Evolutionary conservation across 1,140 invertebrate genomes (phyloP).

Genomic region (Antheraea pernyi): DNA sequence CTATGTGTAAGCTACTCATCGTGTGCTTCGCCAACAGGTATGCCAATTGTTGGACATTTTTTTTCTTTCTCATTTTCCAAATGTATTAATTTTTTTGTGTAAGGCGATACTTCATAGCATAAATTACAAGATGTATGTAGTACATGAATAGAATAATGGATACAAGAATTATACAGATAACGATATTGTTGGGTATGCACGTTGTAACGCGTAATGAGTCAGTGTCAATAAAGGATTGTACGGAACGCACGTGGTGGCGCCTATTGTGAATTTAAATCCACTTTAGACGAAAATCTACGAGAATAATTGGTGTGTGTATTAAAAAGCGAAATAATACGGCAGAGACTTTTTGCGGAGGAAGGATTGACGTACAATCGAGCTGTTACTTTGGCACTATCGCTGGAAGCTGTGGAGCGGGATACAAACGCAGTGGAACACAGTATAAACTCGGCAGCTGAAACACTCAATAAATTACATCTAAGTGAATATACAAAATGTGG

Average conservation of each 20-base stretch:
- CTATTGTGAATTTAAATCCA: slow-evolving; percentile 19
- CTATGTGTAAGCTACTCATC: too few species aligned
- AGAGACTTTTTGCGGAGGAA: slow-evolving; percentile 13
- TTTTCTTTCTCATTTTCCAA: too few species aligned
- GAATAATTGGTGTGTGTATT: slow-evolving; percentile 26
- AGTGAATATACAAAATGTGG: background rate
- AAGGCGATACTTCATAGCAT: too few species aligned
- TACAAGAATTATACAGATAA: too few species aligned
- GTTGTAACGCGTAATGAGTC: background rate
- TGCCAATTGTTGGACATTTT: too few species aligned
- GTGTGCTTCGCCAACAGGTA: too few species aligned
- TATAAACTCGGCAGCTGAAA: background rate
- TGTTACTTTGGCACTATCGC: background rate
- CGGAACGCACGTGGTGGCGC: background rate
- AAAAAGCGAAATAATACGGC: background rate
- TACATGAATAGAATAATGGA: too few species aligned
- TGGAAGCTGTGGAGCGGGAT: slow-evolving; percentile 15
- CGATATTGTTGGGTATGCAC: too few species aligned
- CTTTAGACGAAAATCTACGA: slow-evolving; percentile 23
- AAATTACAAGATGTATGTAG: too few species aligned
- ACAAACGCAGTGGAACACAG: background rate
- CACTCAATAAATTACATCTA: background rate
- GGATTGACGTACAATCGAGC: background rate
- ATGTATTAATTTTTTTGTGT: too few species aligned
- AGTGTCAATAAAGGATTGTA: background rate